Evolutionary conservation across 2,888 invertebrate genomes (phyloP).

Genomic region (Napeogenes sylphis): DNA sequence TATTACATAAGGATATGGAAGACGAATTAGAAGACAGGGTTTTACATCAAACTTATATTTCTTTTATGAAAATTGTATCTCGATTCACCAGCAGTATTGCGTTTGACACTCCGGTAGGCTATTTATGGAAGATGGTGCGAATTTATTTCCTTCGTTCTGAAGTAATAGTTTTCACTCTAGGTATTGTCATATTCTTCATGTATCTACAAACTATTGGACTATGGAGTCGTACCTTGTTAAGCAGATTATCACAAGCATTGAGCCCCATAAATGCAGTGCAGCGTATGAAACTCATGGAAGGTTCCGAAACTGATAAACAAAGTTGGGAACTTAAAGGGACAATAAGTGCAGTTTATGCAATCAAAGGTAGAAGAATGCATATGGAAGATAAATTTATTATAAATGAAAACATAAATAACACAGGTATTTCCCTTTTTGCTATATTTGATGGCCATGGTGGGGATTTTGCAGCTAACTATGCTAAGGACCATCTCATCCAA

Average conservation of each 20-base stretch:
- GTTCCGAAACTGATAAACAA: constrained; percentile 74
- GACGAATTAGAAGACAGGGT: constrained; percentile 94
- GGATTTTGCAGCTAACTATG: constrained; percentile 95
- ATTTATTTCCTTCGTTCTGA: constrained; percentile 89
- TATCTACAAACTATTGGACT: constrained; percentile 90
- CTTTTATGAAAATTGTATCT: constrained; percentile 90
- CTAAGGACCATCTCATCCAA: constrained; percentile 90
- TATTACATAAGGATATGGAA: constrained; percentile 81
- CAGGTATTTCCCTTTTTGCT: constrained; percentile 92
- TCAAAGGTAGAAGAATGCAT: constrained; percentile 91
- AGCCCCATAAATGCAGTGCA: constrained; percentile 80
- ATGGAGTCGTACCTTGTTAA: constrained; percentile 87
- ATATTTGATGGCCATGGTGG: constrained; percentile 98
- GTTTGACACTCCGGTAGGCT: constrained; percentile 84
- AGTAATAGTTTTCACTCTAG: constrained; percentile 83
- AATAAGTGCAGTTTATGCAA: constrained; percentile 90
- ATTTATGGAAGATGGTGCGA: constrained; percentile 88
- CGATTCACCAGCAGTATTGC: constrained; percentile 88
- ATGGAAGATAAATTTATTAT: constrained; percentile 98
- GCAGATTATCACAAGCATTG: constrained; percentile 82
- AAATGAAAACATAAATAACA: constrained; percentile 89
- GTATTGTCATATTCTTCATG: constrained; percentile 84
- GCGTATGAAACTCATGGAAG: constrained; percentile 75
- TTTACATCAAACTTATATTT: constrained; percentile 90
- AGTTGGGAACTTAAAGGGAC: constrained; percentile 88